Conservation (phyloP, 2,888 invertebrate species). For the Andrena hattorfiana region DNA sequence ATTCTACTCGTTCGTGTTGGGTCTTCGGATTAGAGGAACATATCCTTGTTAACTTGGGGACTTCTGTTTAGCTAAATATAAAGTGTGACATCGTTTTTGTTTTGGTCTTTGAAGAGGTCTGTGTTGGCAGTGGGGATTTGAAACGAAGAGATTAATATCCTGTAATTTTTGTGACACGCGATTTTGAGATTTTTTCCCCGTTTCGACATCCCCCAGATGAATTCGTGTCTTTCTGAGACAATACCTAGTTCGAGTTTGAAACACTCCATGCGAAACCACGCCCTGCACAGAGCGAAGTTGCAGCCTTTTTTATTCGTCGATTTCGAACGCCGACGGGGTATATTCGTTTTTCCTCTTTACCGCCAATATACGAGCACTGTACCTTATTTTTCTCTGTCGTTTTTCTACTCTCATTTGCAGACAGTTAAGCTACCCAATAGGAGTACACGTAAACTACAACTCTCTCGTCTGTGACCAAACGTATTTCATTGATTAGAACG, state of each 20-base stretch:
- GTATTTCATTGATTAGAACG: slow-evolving; percentile 59
- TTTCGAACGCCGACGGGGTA: background rate
- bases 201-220: no score
- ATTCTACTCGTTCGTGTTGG: no score
- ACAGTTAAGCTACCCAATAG: slow-evolving; percentile 19
- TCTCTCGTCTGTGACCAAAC: slow-evolving; percentile 46
- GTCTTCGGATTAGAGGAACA: no score
- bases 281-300: background rate
- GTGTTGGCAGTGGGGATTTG: no score
- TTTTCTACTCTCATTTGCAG: slow-evolving; percentile 25
- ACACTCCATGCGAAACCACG: background rate
- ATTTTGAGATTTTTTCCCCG: no score
- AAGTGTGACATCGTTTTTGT: no score
- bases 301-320: slow-evolving; percentile 30
- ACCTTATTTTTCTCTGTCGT: background rate
- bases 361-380: background rate
- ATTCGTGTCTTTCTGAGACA: background rate
- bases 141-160: no score
- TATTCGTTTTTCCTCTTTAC: background rate
- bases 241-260: background rate
- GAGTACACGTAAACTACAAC: slow-evolving; percentile 36
- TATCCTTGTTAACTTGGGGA: background rate
- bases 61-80: background rate
- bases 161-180: no score
- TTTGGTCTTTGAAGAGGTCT: no score